Base-by-base conservation (phyloP, 2,888 invertebrate genomes). In the Eutolmus rufibarbis region DNA sequence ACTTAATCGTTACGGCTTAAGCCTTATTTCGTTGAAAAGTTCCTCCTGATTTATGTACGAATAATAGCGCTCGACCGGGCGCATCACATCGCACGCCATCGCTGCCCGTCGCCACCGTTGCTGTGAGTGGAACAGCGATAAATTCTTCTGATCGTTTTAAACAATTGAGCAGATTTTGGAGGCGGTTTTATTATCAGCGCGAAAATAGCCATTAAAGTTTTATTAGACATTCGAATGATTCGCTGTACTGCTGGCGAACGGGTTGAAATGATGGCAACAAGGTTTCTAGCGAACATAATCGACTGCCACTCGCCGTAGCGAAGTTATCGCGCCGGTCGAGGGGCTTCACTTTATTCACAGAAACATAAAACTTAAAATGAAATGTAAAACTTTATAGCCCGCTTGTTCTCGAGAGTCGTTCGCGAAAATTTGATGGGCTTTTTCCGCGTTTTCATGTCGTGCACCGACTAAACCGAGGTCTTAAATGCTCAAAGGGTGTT, bases 1-100 rank as follows among this genome's bases (percentile, higher is more conserved):
- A 40, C 82, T 66, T 40, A 66, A 84, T 84, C 82, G 82, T 84
- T 84, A 66, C 37, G 57, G 82, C 28, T 84, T 37, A 57, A 66
- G 14, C 19, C 66, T 37, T 23, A 66, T 84, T 84, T 84, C 37
- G 40, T 9, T 66, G 66, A 40, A 66, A 40, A 37, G 37, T 56
- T 57, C 23, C 28, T 37, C 57, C 56, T 84, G 82, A 84, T 84
- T 84, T 84, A 84, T 40, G 66, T 19, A n/a, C n/a, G n/a, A n/a
- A n/a, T n/a, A 19, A 66, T 37, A 37, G 37, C 9, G 23, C 23
- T 57, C 14, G 37, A 37, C 19, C 28, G 66, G 37, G 66, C 37
- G 31, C 31, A 34, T 84, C 19, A 5, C 66, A 56, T 56, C 40
- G 40, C 40, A 40, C 2, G 12, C 40, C 40, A 40, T 40, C 40